phyloP scores from a whole-genome alignment of 2,888 invertebrate species.

The Agapetus fuscipes region DNA sequence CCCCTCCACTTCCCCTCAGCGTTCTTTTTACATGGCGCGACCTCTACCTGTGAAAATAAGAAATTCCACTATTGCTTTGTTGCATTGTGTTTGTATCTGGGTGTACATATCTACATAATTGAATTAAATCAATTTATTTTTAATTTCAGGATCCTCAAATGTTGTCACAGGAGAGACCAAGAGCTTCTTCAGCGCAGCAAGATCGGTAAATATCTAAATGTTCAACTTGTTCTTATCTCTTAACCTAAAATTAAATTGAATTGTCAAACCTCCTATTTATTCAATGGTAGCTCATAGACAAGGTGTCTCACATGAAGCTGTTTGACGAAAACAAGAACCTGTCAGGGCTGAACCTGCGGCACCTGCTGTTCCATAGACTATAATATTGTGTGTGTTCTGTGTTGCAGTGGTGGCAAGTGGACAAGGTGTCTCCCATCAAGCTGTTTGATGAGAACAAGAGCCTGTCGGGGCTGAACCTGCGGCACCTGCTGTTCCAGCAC shows the following conservation, averaged over 20 bases:
- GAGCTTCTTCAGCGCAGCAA: conserved; percentile 84
- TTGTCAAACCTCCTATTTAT: no score
- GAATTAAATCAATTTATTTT: no score
- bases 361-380: conserved; percentile 75
- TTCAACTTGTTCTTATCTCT: no score
- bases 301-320: conserved; percentile 78
- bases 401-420: conserved; percentile 86
- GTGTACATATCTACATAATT: no score
- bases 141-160: conserved; percentile 65
- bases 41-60: no score
- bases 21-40: no score
- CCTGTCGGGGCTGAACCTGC: conserved; percentile 72
- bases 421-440: conserved; percentile 81
- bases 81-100: no score
- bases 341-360: conserved; percentile 73
- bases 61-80: no score
- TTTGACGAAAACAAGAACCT: conserved; percentile 84
- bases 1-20: no score
- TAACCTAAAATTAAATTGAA: no score
- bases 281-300: conserved; percentile 92
- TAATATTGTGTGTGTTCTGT: no score
- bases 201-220: conserved; percentile 54
- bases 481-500: conserved; percentile 73
- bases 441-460: conserved; percentile 84
- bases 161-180: conserved; percentile 86